Percentiles rank a stretch among this genome's conserved stretches.
Conservation (phyloP, 2,113 vertebrate genomes). For the Colaptes auratus region DNA sequence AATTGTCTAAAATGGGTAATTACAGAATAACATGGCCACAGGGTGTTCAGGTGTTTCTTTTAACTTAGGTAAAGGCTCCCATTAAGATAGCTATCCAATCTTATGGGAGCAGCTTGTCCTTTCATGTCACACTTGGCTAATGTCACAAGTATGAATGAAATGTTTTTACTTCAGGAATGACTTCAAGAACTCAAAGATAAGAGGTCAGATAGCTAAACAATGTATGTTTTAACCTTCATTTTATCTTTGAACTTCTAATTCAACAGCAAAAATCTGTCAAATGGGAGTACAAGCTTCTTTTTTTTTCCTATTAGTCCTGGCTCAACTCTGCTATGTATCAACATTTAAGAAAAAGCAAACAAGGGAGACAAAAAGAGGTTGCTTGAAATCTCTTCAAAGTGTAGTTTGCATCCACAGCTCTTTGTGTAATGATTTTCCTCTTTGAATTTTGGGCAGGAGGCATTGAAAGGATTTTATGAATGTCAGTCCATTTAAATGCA, state of each 20-base stretch:
- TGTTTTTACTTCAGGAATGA: neutral
- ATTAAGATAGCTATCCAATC: neutral
- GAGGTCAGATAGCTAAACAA: neutral
- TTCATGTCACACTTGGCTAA: slow-evolving; percentile 5
- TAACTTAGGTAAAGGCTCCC: neutral
- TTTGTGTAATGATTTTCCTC: neutral
- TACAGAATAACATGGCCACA: neutral
- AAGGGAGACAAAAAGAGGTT: neutral
- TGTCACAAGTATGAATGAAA: neutral
- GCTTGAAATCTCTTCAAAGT: neutral
- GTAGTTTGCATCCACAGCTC: neutral
- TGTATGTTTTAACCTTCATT: neutral
- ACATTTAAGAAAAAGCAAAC: neutral
- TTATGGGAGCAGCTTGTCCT: neutral
- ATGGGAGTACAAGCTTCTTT: neutral
- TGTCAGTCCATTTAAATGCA: slow-evolving; percentile 17
- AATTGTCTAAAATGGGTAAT: neutral
- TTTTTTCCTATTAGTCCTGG: neutral
- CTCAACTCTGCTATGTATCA: neutral
- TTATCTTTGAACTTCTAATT: neutral
- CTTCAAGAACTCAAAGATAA: slow-evolving; percentile 14
- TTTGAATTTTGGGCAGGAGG: neutral
- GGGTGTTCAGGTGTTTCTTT: slow-evolving; percentile 24
- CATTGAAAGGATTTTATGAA: neutral
- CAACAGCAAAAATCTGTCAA: neutral